Percentiles rank a stretch among this genome's conserved stretches.
phyloP scores from a whole-genome alignment of 2,797 vertebrate genomes.

The Aldrovandia affinis region DNA sequence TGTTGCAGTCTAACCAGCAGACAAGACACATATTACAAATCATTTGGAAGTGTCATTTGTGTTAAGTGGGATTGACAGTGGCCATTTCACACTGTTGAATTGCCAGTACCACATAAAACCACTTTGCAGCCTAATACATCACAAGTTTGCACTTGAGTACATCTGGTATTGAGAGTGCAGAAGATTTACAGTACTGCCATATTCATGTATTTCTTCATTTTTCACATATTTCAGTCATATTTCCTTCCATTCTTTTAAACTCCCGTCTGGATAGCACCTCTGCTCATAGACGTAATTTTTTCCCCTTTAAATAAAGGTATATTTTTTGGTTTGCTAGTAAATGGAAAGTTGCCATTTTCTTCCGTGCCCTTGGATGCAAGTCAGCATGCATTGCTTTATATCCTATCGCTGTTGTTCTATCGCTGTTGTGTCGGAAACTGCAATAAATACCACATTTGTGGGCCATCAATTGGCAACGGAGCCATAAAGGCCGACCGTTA shows the following conservation, averaged over 20 bases:
- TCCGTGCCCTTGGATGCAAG: constrained; percentile 1
- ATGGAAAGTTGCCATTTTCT: constrained; percentile 4
- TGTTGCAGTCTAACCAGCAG: constrained; percentile 49
- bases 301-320: background rate
- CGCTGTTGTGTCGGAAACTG: background rate
- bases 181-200: background rate
- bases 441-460: background rate
- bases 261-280: background rate
- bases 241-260: background rate
- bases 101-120: constrained; percentile 53
- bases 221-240: background rate
- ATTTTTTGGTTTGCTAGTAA: constrained; percentile 25
- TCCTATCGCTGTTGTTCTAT: background rate
- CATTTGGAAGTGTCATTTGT: constrained; percentile 46
- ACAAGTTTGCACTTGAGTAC: background rate
- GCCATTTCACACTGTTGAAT: constrained; percentile 36
- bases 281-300: background rate
- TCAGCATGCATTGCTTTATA: background rate
- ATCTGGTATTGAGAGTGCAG: background rate
- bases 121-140: background rate
- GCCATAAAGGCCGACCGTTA: background rate
- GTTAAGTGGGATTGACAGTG: constrained; percentile 34
- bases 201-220: background rate
- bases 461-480: background rate
- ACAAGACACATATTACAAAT: constrained; percentile 31